Conservation (phyloP, 2,113 vertebrate species). For the Nanorana parkeri region DNA sequence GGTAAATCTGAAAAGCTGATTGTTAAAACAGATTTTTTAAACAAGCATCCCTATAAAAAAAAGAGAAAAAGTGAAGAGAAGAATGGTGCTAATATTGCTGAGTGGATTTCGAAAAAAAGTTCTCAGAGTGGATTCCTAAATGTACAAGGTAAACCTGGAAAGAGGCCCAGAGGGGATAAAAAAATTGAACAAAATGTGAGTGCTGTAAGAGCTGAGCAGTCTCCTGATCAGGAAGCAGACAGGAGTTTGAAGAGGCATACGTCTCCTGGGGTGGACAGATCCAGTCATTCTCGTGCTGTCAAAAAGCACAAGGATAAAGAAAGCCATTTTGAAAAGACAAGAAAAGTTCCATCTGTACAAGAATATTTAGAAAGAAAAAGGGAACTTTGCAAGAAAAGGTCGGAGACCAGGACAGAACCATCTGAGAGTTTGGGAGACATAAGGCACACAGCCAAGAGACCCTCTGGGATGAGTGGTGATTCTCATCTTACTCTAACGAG, state of each 20-base stretch:
- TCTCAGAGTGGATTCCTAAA: neutral
- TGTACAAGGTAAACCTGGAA: neutral
- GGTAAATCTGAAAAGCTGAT: conserved; percentile 19
- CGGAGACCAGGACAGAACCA: conserved; percentile 50
- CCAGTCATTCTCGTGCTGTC: neutral
- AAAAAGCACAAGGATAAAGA: neutral
- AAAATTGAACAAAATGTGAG: neutral
- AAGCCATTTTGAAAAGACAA: conserved; percentile 5
- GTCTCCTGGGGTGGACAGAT: neutral
- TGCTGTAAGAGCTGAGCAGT: neutral
- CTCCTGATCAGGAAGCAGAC: neutral
- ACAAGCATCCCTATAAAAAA: neutral
- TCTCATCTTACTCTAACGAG: conserved; percentile 55
- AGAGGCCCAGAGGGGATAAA: neutral
- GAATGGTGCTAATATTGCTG: neutral
- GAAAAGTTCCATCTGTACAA: conserved; percentile 56
- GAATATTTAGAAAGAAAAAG: conserved; percentile 66
- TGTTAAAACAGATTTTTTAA: conserved; percentile 50
- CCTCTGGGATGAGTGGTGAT: conserved; percentile 59
- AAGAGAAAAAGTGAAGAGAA: neutral
- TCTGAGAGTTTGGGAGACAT: conserved; percentile 53
- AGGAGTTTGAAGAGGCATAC: neutral
- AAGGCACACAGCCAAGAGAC: conserved; percentile 27
- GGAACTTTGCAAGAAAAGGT: conserved; percentile 58
- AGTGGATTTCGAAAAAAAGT: neutral